These are phyloP conservation scores for Liparis tanakae DNA, from an alignment of 2,797 vertebrate species.

Conservation along the genomic window DNA sequence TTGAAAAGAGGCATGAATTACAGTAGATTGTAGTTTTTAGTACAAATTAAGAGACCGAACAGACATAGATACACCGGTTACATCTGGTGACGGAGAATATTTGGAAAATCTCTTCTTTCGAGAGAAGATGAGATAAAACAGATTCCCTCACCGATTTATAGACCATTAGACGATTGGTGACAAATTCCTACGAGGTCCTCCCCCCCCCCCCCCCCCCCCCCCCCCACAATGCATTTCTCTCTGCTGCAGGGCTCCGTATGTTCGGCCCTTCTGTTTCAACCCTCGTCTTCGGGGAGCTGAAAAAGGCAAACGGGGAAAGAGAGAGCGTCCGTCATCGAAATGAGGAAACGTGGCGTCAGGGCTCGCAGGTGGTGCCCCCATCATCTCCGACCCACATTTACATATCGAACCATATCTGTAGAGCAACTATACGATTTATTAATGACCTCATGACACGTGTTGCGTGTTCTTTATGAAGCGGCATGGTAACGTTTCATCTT, in stretches of 20 bases:
- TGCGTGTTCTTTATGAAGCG: too few species aligned
- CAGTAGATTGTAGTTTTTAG: neutral
- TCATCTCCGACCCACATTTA: too few species aligned
- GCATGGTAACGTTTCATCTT: neutral
- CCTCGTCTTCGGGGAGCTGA: neutral
- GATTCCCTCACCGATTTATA: neutral
- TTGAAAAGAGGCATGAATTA: neutral
- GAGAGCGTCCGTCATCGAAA: neutral
- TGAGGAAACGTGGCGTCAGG: too few species aligned
- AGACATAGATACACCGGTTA: neutral
- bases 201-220: neutral
- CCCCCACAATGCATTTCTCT: slow-evolving; percentile 42
- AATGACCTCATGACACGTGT: too few species aligned
- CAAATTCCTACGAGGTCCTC: neutral
- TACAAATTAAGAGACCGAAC: neutral
- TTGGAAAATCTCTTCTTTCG: neutral
- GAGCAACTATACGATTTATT: too few species aligned
- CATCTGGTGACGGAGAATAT: neutral
- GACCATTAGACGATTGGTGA: neutral
- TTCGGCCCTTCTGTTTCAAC: slow-evolving; percentile 50
- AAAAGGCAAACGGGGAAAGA: neutral
- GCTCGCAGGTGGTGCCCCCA: too few species aligned
- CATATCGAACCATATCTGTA: too few species aligned
- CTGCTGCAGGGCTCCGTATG: slow-evolving; percentile 56
- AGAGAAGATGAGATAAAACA: neutral